phyloP scores from a whole-genome alignment of 2,797 vertebrate genomes.

The Tapirus indicus region DNA sequence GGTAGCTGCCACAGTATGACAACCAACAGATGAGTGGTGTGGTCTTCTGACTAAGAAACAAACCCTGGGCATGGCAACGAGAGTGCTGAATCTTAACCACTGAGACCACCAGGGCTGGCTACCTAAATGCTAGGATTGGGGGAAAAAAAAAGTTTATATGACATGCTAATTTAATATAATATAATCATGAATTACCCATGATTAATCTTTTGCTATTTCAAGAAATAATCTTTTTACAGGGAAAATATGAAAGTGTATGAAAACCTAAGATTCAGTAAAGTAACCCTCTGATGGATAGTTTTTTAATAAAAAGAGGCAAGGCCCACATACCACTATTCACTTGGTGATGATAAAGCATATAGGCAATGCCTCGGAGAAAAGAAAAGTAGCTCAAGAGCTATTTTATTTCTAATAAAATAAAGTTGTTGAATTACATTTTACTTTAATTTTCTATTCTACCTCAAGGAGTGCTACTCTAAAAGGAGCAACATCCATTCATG shows the following conservation, averaged over 20 bases:
- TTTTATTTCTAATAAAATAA: slow-evolving; percentile 40
- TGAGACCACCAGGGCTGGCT: no score
- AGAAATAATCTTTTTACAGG: slow-evolving; percentile 8
- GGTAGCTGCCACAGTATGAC: no score
- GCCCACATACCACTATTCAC: neutral
- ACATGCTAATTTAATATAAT: neutral
- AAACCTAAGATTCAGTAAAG: slow-evolving; percentile 28
- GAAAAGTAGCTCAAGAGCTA: neutral
- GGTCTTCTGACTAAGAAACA: no score
- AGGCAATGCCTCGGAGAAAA: neutral
- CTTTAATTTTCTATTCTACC: slow-evolving; percentile 22
- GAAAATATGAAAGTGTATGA: slow-evolving; percentile 20
- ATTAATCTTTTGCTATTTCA: slow-evolving; percentile 42
- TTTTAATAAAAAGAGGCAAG: slow-evolving; percentile 50
- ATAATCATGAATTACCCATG: slow-evolving; percentile 28
- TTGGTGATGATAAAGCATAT: neutral
- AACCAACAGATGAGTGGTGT: no score
- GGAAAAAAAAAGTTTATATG: slow-evolving; percentile 25
- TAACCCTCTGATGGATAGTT: neutral
- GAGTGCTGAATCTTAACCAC: no score
- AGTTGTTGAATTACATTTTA: slow-evolving; percentile 26
- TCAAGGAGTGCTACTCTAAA: neutral
- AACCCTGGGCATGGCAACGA: no score
- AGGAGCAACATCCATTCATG: neutral
- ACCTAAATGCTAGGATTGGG: neutral